These are phyloP conservation scores for Drosophila neoperkinsi DNA, from an alignment of 2,888 invertebrate genomes.

Conservation along the genomic window DNA sequence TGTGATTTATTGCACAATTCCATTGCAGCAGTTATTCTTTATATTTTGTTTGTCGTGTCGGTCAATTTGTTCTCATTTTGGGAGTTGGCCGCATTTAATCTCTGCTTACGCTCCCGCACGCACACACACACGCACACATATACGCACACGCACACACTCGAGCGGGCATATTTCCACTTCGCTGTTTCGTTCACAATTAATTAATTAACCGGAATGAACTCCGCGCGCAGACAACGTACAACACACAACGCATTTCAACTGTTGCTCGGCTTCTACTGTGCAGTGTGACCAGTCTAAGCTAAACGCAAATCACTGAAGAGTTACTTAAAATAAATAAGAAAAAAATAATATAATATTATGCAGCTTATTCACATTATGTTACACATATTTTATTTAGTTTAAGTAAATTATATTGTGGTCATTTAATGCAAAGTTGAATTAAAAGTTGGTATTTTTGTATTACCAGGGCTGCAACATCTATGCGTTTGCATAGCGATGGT, in stretches of 20 bases:
- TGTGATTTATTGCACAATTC: constrained; percentile 48
- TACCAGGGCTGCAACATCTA: constrained; percentile 12
- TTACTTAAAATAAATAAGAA: not conserved
- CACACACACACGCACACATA: constrained; percentile 29
- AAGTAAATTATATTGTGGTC: not conserved
- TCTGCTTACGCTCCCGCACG: constrained; percentile 65
- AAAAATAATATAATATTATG: not conserved
- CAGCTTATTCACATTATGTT: not conserved
- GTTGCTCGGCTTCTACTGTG: constrained; percentile 45
- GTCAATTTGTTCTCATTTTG: constrained; percentile 68
- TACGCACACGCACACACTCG: constrained; percentile 35
- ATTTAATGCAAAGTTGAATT: not conserved
- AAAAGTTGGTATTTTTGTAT: constrained; percentile 12
- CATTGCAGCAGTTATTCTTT: constrained; percentile 28
- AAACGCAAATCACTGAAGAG: not conserved
- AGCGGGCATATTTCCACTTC: constrained; percentile 58
- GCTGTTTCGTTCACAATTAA: constrained; percentile 65
- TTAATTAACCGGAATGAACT: constrained; percentile 61
- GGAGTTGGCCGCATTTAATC: constrained; percentile 77
- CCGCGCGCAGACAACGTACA: constrained; percentile 27
- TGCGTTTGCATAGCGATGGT: no score
- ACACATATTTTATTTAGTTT: not conserved
- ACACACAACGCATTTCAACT: constrained; percentile 42
- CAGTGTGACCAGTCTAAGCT: constrained; percentile 34
- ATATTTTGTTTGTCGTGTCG: constrained; percentile 25